These are phyloP conservation scores for Dipodomys ordii DNA, from an alignment of 2,113 vertebrate species.

Conservation along the genomic window DNA sequence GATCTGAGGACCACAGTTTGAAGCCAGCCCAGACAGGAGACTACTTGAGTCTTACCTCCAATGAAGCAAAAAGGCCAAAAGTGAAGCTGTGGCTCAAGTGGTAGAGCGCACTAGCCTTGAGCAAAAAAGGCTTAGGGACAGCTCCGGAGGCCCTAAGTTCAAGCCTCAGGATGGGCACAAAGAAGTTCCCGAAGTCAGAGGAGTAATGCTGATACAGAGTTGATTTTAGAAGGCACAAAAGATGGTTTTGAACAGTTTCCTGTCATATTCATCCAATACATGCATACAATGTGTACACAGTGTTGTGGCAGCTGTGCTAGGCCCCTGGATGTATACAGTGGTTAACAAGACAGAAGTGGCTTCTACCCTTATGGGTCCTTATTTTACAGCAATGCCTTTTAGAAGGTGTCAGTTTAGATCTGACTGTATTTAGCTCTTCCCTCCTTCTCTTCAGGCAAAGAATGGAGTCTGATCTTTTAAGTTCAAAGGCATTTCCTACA, in stretches of 20 bases:
- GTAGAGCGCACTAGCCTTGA: too few relatives aligned
- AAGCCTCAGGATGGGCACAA: too few relatives aligned
- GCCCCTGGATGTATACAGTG: background rate
- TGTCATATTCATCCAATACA: background rate
- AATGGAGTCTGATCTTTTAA: background rate
- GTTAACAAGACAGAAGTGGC: background rate
- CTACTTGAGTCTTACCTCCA: too few relatives aligned
- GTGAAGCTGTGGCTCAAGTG: too few relatives aligned
- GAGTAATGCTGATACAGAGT: background rate
- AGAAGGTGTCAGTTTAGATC: background rate
- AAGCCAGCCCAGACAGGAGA: too few relatives aligned
- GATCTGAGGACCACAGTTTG: too few relatives aligned
- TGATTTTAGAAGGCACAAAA: slow-evolving; percentile 34
- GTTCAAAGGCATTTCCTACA: slow-evolving; percentile 46
- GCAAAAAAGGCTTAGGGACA: too few relatives aligned
- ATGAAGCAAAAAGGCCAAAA: too few relatives aligned
- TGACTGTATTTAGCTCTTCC: slow-evolving; percentile 11
- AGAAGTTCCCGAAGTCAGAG: slow-evolving; percentile 3
- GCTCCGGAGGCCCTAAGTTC: too few relatives aligned
- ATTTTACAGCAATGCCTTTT: background rate
- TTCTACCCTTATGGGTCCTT: background rate
- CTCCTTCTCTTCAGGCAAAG: background rate
- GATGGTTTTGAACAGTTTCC: background rate
- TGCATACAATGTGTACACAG: background rate
- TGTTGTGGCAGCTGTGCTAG: background rate